Evolutionary conservation across 2,113 vertebrate species (phyloP).

Genomic region (Strix uralensis): DNA sequence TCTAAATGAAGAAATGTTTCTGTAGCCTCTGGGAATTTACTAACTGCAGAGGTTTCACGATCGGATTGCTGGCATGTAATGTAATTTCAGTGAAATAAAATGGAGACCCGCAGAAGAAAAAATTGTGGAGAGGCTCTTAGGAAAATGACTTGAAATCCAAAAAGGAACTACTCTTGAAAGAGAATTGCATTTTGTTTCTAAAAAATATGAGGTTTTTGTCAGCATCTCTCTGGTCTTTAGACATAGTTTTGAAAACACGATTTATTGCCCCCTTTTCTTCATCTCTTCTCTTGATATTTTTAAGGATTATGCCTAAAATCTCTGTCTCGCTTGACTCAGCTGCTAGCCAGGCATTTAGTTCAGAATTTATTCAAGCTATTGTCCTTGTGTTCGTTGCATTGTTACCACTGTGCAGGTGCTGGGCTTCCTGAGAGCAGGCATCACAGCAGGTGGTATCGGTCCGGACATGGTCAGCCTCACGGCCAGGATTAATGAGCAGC

Average conservation of each 20-base stretch:
- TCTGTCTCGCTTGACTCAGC: background rate
- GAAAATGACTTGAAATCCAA: background rate
- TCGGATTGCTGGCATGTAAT: background rate
- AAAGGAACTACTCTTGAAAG: background rate
- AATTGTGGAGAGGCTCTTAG: background rate
- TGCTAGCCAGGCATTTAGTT: background rate
- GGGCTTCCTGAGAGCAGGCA: background rate
- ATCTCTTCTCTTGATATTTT: background rate
- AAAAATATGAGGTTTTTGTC: rapidly evolving
- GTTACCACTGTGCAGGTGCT: background rate
- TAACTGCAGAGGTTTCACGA: background rate
- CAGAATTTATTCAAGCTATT: background rate
- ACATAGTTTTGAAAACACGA: background rate
- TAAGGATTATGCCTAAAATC: background rate
- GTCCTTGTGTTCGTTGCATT: background rate
- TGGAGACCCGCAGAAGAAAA: background rate
- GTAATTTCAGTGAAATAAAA: background rate
- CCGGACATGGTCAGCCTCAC: background rate
- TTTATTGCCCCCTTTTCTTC: background rate
- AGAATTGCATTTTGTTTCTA: background rate
- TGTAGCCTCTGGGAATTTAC: background rate
- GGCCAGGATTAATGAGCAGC: background rate
- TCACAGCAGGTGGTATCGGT: background rate
- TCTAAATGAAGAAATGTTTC: background rate
- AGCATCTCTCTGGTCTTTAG: background rate